Conservation (phyloP, 2,888 invertebrate genomes). For the Cheilosia pagana region DNA sequence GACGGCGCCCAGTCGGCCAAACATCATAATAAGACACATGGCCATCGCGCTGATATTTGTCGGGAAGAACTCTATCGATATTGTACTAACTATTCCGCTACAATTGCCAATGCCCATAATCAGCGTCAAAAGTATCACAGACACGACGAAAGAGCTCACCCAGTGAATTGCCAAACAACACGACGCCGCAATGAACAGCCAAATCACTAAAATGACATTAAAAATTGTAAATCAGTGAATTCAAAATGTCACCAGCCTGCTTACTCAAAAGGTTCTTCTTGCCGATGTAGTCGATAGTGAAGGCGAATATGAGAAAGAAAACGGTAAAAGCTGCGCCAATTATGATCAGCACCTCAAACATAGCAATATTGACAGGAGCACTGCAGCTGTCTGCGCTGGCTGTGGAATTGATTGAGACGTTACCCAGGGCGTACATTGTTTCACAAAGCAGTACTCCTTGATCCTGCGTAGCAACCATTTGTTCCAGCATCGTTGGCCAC, state of each 20-base stretch:
- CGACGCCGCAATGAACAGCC: constrained; percentile 84
- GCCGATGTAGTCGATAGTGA: constrained; percentile 85
- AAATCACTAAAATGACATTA: constrained; percentile 76
- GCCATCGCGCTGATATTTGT: constrained; percentile 84
- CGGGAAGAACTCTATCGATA: constrained; percentile 86
- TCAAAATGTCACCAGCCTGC: constrained; percentile 52
- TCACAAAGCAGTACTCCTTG: constrained; percentile 80
- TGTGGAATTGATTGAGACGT: constrained; percentile 2
- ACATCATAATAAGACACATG: constrained; percentile 82
- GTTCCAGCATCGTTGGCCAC: constrained; percentile 81
- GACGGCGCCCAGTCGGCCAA: constrained; percentile 81
- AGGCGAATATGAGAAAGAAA: constrained; percentile 87
- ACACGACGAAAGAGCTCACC: constrained; percentile 85
- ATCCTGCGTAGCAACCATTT: constrained; percentile 79
- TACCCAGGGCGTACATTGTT: constrained; percentile 54
- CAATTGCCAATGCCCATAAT: constrained; percentile 85
- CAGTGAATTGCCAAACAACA: constrained; percentile 86
- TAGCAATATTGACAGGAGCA: constrained; percentile 85
- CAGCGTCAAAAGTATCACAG: constrained; percentile 85
- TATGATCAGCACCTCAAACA: constrained; percentile 87
- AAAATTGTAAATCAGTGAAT: not conserved
- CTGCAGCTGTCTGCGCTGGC: constrained; percentile 82
- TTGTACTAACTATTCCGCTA: constrained; percentile 85
- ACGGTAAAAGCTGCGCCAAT: constrained; percentile 87
- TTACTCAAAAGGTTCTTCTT: constrained; percentile 86